Base-by-base conservation (phyloP, 2,113 vertebrate species). In the Corvus cornix region DNA sequence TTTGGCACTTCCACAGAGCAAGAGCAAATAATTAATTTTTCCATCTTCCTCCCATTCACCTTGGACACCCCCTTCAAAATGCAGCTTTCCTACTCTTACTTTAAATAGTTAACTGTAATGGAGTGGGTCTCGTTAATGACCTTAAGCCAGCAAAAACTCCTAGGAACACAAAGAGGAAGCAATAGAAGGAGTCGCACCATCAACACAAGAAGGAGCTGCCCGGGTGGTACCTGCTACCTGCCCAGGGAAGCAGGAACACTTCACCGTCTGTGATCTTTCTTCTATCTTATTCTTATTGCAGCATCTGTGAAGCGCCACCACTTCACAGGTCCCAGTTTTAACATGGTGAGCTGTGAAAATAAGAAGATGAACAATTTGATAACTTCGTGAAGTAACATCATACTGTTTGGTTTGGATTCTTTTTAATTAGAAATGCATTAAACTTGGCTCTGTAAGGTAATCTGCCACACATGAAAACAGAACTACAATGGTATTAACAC, bases 201-300 rank as follows among this genome's bases (percentile, higher is more conserved):
- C 99, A 83, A 99, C 99, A 94, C 99, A 99, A 46, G 99, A 99
- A 16, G 99, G 99, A 84, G 98, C 98, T 20, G 99, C 99, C 79
- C 99, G 97, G 21, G 99, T 99, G 89, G 99, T 99, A 95, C 99
- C 99, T 22, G 99, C 99, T 97, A 99, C 99, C 98, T 99, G 99
- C 68, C 99, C 99, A 0, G 99, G 99, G 85, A 99, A 99, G 97
- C 99, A 99, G 98, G 99, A 99, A 90, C 99, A 99, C 98, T 99
- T 99, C 93, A 99, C 99, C 0, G 99, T 99, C 97, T 99, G 99
- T 41, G 99, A 99, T 41, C 99, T 98, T 91, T 99, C 99, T 98
- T 99, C 99, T 96, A 99, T 99, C 97, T 99, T 99, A 98, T 99
- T 99, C 98, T 99, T 99, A 97, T 99, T 99, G 98, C 99, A 99